These are phyloP conservation scores for Tarsius wallacei DNA, from an alignment of 2,797 vertebrate genomes.

Conservation along the genomic window DNA sequence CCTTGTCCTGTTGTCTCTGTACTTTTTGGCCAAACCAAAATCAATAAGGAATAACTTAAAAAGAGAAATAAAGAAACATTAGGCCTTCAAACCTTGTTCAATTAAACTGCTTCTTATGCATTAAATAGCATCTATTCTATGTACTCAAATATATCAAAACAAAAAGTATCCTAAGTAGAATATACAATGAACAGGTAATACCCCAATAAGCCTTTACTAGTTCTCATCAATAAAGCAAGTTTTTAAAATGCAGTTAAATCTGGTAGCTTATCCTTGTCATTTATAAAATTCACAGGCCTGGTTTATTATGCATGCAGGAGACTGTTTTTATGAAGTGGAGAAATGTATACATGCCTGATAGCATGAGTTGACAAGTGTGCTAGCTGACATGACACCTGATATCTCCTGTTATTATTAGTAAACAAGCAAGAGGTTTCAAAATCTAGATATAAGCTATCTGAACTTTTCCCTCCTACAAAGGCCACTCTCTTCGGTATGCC, in stretches of 20 bases:
- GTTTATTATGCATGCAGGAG: constrained; percentile 24
- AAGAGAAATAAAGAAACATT: constrained; percentile 89
- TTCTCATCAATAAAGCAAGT: constrained; percentile 64
- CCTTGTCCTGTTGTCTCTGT: constrained; percentile 99
- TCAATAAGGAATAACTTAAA: constrained; percentile 99
- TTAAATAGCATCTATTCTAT: constrained; percentile 57
- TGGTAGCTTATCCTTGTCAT: constrained; percentile 45
- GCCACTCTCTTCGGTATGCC: constrained; percentile 1
- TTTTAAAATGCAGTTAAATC: not conserved
- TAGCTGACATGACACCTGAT: constrained; percentile 44
- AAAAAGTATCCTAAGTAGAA: constrained; percentile 51
- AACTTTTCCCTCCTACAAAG: constrained; percentile 50
- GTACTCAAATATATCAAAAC: constrained; percentile 67
- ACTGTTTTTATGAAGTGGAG: constrained; percentile 2
- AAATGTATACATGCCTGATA: not conserved
- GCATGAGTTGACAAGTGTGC: constrained; percentile 38
- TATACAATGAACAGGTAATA: constrained; percentile 71
- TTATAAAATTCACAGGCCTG: constrained; percentile 40
- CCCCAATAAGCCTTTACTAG: constrained; percentile 62
- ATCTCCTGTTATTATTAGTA: constrained; percentile 24
- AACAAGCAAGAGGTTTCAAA: constrained; percentile 51
- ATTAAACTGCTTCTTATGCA: constrained; percentile 57
- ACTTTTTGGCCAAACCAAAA: constrained; percentile 99
- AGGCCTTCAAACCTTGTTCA: constrained; percentile 72
- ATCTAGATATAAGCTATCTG: constrained; percentile 47